Evolutionary conservation across 92 coral and sea anemone genomes (phyloP), one percentile per base, ranked within the genome.

Genomic region (Porites lobata): DNA sequence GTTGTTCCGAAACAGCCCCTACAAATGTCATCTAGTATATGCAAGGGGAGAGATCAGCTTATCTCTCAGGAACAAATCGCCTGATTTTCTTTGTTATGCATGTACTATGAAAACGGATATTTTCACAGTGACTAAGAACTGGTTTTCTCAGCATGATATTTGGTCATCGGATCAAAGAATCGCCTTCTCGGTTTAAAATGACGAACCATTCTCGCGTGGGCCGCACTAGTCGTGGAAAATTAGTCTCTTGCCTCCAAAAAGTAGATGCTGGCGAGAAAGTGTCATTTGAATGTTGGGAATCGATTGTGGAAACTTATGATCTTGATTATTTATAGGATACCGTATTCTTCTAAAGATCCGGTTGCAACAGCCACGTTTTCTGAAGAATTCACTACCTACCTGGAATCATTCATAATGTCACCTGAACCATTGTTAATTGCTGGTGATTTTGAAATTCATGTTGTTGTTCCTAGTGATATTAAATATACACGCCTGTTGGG

Each of bases 201-300:
- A 14, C 53, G 50, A 86, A 89, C 63, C 85, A 76, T 77, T 17
- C n/a, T 47, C 89, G 82, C 20, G 74, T n/a, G 32, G 85, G 73
- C 12, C 79, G 86, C 53, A 76, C 18, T 57, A 89, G 89, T 22
- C 81, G 92, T 52, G 89, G 92, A 70, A 89, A 66, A 71, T 43
- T 73, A 85, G 14, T 61, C 53, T 51, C 57, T 74, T 14, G 7
- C 12, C 85, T 22, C 13, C 52, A 83, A 20, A 26, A 26, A 26
- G 32, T 26, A 26, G 32, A 26, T 26, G 32, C 43, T 38, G 43
- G 43, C 43, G 43, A 84, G 78, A 75, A 70, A 53, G 47, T 65
- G 9, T 89, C 89, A 11, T 78, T 84, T 89, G 89, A 89, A 79
- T 89, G 9, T 89, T 89, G 89, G 6, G 89, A 89, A 71, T 89